These are phyloP conservation scores for Drosophila funebris DNA, from an alignment of 1,140 invertebrate species.

Conservation along the genomic window DNA sequence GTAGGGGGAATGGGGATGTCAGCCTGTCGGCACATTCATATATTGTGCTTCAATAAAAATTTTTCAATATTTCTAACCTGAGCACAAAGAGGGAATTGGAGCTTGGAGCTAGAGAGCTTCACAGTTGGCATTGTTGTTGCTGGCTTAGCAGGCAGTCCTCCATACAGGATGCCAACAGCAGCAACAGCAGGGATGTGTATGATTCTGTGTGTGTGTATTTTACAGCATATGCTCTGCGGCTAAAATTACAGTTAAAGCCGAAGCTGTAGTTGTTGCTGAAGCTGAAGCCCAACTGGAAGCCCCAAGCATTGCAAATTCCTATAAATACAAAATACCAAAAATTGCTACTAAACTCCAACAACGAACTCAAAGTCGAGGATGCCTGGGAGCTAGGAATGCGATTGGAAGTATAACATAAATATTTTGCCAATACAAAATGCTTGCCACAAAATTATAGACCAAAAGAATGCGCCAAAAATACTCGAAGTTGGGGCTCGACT, in stretches of 20 bases:
- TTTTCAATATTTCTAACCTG: conserved; percentile 76
- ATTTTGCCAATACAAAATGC: conserved; percentile 61
- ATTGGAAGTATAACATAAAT: conserved; percentile 61
- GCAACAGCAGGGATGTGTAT: conserved; percentile 1
- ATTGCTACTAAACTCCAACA: conserved; percentile 36
- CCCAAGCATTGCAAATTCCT: conserved; percentile 44
- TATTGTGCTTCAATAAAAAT: conserved; percentile 66
- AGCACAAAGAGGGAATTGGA: conserved; percentile 17
- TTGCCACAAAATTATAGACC: conserved; percentile 46
- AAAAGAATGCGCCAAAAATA: conserved; percentile 19
- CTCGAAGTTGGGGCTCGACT: conserved; percentile 14
- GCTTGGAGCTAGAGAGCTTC: not conserved
- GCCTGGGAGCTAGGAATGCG: conserved; percentile 7
- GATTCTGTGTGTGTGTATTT: conserved; percentile 52
- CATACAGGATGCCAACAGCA: conserved; percentile 10
- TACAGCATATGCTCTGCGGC: conserved; percentile 39
- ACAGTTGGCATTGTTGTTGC: conserved; percentile 56
- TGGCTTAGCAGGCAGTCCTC: conserved; percentile 54
- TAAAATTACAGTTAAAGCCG: conserved; percentile 22
- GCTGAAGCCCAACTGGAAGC: conserved; percentile 7
- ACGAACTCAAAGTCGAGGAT: not conserved
- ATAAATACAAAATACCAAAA: conserved; percentile 61
- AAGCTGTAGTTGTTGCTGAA: not conserved
- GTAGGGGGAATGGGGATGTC: not conserved
- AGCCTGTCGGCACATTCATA: conserved; percentile 52